Evolutionary conservation across 2,797 vertebrate genomes (phyloP), one percentile per base, ranked within the genome.

Genomic region (Hemibagrus guttatus): DNA sequence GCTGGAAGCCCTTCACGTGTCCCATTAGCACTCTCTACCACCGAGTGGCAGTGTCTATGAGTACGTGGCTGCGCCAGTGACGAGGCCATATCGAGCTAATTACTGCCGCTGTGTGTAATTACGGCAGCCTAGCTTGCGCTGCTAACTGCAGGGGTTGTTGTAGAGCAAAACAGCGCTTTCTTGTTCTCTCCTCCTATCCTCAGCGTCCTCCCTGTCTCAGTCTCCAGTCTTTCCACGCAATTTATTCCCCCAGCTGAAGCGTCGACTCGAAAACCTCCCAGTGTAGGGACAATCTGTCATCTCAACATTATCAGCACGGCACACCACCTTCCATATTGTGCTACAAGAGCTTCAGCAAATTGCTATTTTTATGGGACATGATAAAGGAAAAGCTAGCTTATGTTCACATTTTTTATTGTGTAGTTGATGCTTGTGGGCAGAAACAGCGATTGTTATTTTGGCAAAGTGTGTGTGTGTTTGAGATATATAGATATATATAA

Each of bases 351-450:
- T 95, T 94, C 95, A 95, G 97, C 97, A 97, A 97, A 97, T 97
- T 97, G 97, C 96, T 98, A 96, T 98, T 98, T 98, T 97, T 97
- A 97, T 97, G 96, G 96, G 96, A 96, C 96, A 96, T 96, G 97
- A 97, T 97, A 97, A 98, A 98, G 96, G 96, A 97, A 97, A 97
- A 96, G 96, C 96, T 96, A 95, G 97, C 97, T 97, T 97, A 96
- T 96, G 97, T 97, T 97, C 97, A 94, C 95, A 97, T 97, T 96
- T 97, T 97, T 97, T 97, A 96, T 97, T 96, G 95, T 96, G 96
- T 95, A 90, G 90, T 93, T 95, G 90, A 91, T 92, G 93, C 91
- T 91, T 87, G 92, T 91, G 92, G 85, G 89, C 93, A 93, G 92
- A 91, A 86, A 92, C 91, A 86, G 94, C 92, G 93, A 52, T 72